A percentile compares a stretch with the other conserved stretches of the same genome.
Conservation (phyloP, 1,140 invertebrate genomes). For the Polypedilum vanderplanki region DNA sequence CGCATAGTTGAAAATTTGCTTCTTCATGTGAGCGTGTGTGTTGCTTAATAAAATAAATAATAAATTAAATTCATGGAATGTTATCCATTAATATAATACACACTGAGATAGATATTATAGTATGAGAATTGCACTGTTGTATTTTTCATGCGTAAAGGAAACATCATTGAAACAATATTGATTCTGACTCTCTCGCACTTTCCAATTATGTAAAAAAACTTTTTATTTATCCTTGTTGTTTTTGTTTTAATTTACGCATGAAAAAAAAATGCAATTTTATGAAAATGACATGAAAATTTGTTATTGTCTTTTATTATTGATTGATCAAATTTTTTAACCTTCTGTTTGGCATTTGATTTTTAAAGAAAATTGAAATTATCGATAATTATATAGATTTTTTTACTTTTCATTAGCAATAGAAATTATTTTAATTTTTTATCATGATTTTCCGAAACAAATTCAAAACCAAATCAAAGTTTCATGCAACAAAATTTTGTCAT, state of each 20-base stretch:
- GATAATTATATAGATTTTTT: no score
- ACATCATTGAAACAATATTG: slow-evolving; percentile 6
- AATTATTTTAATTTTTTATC: no score
- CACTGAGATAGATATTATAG: no score
- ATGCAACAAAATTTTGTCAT: no score
- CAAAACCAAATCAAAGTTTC: no score
- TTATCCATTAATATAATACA: not conserved
- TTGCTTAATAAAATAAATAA: slow-evolving; percentile 20
- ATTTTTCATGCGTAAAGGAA: not conserved
- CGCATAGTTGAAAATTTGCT: not conserved
- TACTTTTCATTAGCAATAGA: no score
- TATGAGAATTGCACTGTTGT: not conserved
- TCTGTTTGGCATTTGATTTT: not conserved
- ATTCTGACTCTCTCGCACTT: not conserved
- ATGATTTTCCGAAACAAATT: no score
- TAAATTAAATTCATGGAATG: slow-evolving; percentile 7
- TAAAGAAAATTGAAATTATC: no score
- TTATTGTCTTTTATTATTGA: slow-evolving; percentile 2
- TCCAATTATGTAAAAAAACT: no score
- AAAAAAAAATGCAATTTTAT: not conserved
- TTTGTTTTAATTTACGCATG: not conserved
- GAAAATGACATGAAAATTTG: not conserved
- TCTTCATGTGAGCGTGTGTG: not conserved
- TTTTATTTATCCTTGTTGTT: not conserved
- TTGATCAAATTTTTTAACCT: not conserved